Conservation (phyloP, 2,113 vertebrate species). For the Perognathus longimembris region DNA sequence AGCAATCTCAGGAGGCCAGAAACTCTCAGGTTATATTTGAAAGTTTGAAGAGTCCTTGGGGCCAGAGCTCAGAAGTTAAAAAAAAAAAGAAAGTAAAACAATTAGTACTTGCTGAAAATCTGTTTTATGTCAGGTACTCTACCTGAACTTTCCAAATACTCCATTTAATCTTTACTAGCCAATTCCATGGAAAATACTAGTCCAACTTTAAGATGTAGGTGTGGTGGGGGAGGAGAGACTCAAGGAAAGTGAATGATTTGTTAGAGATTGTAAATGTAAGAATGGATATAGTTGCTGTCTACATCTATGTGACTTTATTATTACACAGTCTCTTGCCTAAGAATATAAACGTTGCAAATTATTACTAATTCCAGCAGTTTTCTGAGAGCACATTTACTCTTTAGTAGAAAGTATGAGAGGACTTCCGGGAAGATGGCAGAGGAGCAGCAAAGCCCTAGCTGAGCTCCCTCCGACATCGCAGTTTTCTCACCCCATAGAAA, state of each 20-base stretch:
- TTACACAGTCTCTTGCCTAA: not conserved
- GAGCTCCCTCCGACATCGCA: too few species aligned
- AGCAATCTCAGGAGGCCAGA: not conserved
- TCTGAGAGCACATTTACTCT: not conserved
- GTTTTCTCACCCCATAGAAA: too few species aligned
- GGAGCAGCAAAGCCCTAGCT: too few species aligned
- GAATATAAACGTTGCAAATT: not conserved
- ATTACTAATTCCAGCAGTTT: not conserved
- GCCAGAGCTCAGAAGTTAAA: slow-evolving; percentile 5
- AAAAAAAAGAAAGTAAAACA: not conserved
- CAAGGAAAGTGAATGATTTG: not conserved
- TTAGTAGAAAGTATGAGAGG: not conserved
- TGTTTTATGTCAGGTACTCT: not conserved
- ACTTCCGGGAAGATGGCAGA: too few species aligned
- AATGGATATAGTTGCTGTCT: not conserved
- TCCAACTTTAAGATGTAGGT: slow-evolving; percentile 7
- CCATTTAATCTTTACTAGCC: not conserved
- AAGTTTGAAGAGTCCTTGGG: not conserved
- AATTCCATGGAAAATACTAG: not conserved
- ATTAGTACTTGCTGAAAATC: not conserved
- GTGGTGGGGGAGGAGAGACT: not conserved
- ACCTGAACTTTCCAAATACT: not conserved
- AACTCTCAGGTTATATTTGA: not conserved
- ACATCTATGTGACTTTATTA: not conserved
- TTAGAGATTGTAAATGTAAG: not conserved